These are phyloP conservation scores for Microdon myrmicae DNA, from an alignment of 2,888 invertebrate genomes.

Conservation along the genomic window DNA sequence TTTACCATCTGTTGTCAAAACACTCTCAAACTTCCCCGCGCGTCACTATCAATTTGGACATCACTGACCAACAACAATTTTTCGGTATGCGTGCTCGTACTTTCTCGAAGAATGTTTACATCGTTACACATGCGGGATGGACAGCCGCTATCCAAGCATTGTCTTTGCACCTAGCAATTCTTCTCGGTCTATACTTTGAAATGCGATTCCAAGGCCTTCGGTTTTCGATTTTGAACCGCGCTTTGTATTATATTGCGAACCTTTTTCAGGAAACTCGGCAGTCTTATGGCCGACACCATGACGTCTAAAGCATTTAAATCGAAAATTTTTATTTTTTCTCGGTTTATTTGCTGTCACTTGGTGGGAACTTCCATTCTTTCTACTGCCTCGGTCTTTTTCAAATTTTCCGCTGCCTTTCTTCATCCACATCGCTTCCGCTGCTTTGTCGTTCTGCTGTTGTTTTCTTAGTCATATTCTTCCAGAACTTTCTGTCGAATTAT, in stretches of 20 bases:
- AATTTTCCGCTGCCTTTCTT: not conserved
- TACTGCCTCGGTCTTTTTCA: not conserved
- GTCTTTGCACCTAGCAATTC: not conserved
- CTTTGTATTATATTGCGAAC: not conserved
- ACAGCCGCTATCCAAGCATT: slow-evolving; percentile 20
- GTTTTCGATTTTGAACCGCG: slow-evolving; percentile 1
- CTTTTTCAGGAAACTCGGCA: slow-evolving; percentile 1
- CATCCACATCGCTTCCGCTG: not conserved
- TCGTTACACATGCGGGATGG: slow-evolving; percentile 24
- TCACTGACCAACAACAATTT: slow-evolving; percentile 7
- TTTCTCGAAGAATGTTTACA: not conserved
- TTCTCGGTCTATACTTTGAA: slow-evolving; percentile 3
- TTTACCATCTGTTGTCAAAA: slow-evolving; percentile 1
- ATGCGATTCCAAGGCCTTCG: slow-evolving; percentile 1
- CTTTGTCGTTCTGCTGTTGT: not conserved
- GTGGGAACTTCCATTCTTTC: not conserved
- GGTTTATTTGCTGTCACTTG: no score
- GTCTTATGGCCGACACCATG: slow-evolving; percentile 11
- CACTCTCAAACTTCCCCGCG: slow-evolving; percentile 9
- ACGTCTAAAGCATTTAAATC: slow-evolving; percentile 10
- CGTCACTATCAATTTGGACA: not conserved
- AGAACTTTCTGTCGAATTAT: slow-evolving; percentile 1
- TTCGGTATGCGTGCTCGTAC: not conserved
- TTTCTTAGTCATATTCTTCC: slow-evolving; percentile 4
- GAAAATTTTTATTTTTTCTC: slow-evolving; percentile 16